Evolutionary conservation across 1,140 invertebrate genomes (phyloP), one percentile per base, ranked within the genome.

Genomic region (Archivesica marissinica): DNA sequence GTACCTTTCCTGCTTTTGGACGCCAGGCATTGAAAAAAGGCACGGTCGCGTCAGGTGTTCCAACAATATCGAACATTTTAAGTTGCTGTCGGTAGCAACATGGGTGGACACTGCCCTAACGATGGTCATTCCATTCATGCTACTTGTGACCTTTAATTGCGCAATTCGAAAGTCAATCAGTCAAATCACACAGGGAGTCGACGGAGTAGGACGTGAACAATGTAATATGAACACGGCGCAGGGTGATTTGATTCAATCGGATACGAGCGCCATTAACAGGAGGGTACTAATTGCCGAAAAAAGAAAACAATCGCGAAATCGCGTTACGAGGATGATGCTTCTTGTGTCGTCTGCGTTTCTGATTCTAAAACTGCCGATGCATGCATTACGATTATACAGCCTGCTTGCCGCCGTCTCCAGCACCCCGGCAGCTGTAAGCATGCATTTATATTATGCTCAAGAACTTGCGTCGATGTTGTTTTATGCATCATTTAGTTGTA

Each of bases 331-430:
- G 92, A 97, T 97, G 96, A 94, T 97, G 13, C 94, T 97, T 0
- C 93, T 97, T 35, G 96, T 97, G 20, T 97, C 97, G 0, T 96
- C 96, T 0, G 96, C 96, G 0, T 97, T 97, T 91, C 95, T 97
- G 0, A 94, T 95, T 50, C 94, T 97, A 30, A 97, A 97, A 93
- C 92, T 97, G 25, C 97, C 97, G 0, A 86, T 90, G 17, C 93
- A 94, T 88, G 76, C 86, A 61, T 89, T 91, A 25, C 77, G 93
- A 50, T 79, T 89, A 9, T 89, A 89, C 52, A 77, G 85, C 33
- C 90, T 90, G 86, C 82, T 93, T 23, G 72, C 28, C 11, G 17
- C 30, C 33, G 23, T n/a, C n/a, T n/a, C n/a, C n/a, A n/a, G n/a
- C n/a, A n/a, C n/a, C n/a, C n/a, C n/a, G n/a, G n/a, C n/a, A n/a